These are phyloP conservation scores for Heliornis fulica DNA, from an alignment of 2,113 vertebrate species.

Conservation along the genomic window DNA sequence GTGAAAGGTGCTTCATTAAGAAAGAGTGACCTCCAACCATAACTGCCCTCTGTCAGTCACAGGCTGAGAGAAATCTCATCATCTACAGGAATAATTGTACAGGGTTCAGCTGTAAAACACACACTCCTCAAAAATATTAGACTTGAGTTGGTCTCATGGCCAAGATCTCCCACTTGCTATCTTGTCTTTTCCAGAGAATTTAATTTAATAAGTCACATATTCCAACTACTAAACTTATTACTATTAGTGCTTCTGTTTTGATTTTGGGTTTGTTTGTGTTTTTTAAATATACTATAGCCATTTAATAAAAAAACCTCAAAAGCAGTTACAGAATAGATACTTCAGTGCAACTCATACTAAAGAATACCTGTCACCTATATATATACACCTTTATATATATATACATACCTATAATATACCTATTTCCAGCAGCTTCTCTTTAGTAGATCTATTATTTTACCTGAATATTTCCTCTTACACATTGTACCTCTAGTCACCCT, in stretches of 20 bases:
- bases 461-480: background rate
- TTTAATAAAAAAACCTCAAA: background rate
- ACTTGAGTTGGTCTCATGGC: background rate
- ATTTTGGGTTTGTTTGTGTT: background rate
- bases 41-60: background rate
- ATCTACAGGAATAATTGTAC: background rate
- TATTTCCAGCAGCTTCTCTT: background rate
- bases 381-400: no score
- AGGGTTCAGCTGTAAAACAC: background rate
- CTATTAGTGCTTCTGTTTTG: no score
- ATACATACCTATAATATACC: no score
- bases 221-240: background rate
- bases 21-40: background rate
- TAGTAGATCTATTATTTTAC: background rate
- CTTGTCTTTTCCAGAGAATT: background rate
- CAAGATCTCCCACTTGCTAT: background rate
- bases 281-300: background rate
- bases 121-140: background rate
- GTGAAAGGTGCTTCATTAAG: background rate
- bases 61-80: background rate
- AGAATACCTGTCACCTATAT: background rate
- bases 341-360: background rate
- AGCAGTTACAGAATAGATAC: background rate
- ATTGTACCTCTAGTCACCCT: background rate
- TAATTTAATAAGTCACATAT: background rate